Evolutionary conservation across 64 coral and sea anemone species (phyloP).

Genomic region (Platygyra sinensis): DNA sequence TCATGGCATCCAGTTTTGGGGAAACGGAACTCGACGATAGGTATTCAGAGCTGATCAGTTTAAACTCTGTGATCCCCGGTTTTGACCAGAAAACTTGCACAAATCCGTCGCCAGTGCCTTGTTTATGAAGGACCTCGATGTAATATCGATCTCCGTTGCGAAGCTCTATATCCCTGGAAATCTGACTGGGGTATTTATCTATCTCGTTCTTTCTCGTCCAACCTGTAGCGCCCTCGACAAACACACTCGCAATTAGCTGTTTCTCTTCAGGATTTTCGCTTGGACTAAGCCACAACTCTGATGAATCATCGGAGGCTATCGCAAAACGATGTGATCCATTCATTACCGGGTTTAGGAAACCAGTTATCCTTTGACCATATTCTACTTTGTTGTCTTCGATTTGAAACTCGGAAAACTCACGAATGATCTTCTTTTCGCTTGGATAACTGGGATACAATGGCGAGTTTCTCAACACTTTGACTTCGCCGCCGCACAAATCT

Average conservation of each 20-base stretch:
- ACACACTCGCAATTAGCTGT: conserved; percentile 50
- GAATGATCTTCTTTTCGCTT: neutral
- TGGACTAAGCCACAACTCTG: conserved; percentile 66
- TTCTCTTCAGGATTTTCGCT: conserved; percentile 39
- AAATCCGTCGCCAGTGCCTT: neutral
- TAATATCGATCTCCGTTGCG: conserved; percentile 38
- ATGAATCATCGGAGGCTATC: conserved; percentile 58
- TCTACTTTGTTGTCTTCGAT: neutral
- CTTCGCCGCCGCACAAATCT: neutral
- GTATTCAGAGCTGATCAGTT: neutral
- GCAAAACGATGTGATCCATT: conserved; percentile 38
- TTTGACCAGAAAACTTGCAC: conserved; percentile 39
- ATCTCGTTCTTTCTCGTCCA: conserved; percentile 24
- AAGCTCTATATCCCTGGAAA: conserved; percentile 23
- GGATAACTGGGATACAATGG: neutral
- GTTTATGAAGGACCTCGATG: conserved; percentile 56
- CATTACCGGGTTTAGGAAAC: conserved; percentile 45
- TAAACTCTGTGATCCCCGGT: neutral
- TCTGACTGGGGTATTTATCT: conserved; percentile 42
- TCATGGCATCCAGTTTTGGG: neutral
- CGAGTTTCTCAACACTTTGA: neutral
- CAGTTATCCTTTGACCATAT: conserved; percentile 52
- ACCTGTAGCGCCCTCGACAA: neutral
- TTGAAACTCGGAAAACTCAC: neutral
- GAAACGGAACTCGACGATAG: neutral